Evolutionary conservation across 2,797 vertebrate species (phyloP), one percentile per base, ranked within the genome.

Genomic region (Centropyge bicolor): DNA sequence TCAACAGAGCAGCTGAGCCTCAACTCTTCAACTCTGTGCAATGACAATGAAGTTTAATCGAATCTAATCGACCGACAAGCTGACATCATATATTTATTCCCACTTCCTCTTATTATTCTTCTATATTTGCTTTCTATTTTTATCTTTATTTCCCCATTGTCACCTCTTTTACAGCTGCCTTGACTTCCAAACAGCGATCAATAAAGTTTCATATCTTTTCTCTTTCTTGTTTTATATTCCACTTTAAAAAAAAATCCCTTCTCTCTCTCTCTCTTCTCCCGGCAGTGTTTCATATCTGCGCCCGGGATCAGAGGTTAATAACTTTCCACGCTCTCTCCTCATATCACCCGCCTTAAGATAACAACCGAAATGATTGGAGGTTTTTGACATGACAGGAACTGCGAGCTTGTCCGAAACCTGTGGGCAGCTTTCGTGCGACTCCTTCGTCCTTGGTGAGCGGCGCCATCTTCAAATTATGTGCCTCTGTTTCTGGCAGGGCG

Each of bases 251-350:
- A n/a, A n/a, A n/a, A 66, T 63, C 73, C 68, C 38, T 11, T 8
- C 22, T 43, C 43, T 72, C 20, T 41, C 63, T 52, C 16, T n/a
- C 49, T 11, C 69, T 62, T 48, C 72, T 48, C 72, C 66, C 46
- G 51, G 68, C 79, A 17, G 63, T 20, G 2, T 80, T 60, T 84
- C 61, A 31, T 86, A 86, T 91, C 86, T 81, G 38, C 81, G n/a
- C 11, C 83, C 20, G 51, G 63, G 75, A 86, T 92, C 85, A 84
- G 78, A 89, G 88, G 86, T 89, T 88, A 92, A 92, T 86, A 88
- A 86, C 81, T 83, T 83, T 80, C 71, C 76, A 46, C 5, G 13
- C 79, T 41, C 55, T 52, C 62, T 68, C 38, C 70, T 76, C 56
- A 51, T 65, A 66, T 80, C 51, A 20, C n/a, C 65, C 1, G 4